Base-by-base conservation (phyloP, 1,140 invertebrate genomes). In the Lordiphosa collinella region DNA sequence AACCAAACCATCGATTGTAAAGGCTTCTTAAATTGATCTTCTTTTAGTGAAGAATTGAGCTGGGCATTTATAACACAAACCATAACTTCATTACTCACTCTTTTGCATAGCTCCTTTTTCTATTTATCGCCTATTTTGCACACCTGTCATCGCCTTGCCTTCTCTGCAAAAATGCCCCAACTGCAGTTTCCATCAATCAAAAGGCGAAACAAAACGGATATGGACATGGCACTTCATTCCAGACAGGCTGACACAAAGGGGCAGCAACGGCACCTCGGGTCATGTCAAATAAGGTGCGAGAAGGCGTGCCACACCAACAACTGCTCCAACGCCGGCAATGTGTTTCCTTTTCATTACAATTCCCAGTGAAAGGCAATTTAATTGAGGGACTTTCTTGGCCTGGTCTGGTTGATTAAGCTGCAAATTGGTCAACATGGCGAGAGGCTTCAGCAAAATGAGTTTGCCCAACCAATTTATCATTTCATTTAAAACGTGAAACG, bases 111-210 rank as follows among this genome's bases (percentile, higher is more conserved):
- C 22, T 25, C 22, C 10, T 35, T 4, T 14, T 31, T 14, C 13
- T n/a, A 22, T 13, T 10, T 9, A 10, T 25, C 14, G 13, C 10
- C 34, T 10, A 8, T 5, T 53, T 37, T 52, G 25, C 38, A 18
- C 36, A 54, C 47, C 63, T 68, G 63, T 68, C 64, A 25, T 58
- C 54, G 64, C 48, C 63, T 52, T 52, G 41, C 18, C n/a, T 11
- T 40, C 44, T 25, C 44, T 52, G 43, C 47, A 61, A 38, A 62
- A 67, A 61, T 29, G 63, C 53, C 54, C 14, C 57, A 54, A 78
- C 43, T 78, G 74, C 74, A 79, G 58, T 79, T 68, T 64, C 63
- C 79, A 79, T 78, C 74, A 78, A 78, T 78, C 74, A 79, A 79
- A 79, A 55, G 47, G 57, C 53, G 44, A 66, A 58, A 61, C 47